Evolutionary conservation across 2,888 invertebrate species (phyloP), one percentile per base, ranked within the genome.

Genomic region (Lepidochrysops patricia): DNA sequence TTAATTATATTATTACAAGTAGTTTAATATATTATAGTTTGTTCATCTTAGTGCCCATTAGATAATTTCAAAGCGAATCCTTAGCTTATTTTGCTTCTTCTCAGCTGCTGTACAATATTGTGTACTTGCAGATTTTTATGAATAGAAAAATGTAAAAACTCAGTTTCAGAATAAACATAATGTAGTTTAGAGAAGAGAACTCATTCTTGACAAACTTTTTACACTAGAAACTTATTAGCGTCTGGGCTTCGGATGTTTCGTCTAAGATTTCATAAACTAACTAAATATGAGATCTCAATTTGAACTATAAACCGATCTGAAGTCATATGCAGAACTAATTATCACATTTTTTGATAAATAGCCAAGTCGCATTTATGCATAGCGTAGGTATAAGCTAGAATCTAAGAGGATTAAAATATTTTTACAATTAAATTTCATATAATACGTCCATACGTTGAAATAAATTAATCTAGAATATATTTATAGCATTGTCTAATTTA

Each of bases 261-360:
- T 76, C 80, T 85, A 81, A 83, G 76, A 77, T 79, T 83, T 82
- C 73, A 77, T 84, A 80, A 77, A 79, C 75, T 81, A 84, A 76
- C 80, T 86, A 87, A 77, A 73, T 79, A 79, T 89, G 89, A 89
- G 89, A 89, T 89, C 89, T 85, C 75, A 82, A 82, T 86, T 88
- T 88, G 85, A 88, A 88, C 88, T 87, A 81, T 81, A 74, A 82
- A 75, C 81, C 74, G 76, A 77, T 70, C 72, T 77, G 79, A 77
- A 78, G 68, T 74, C 66, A 66, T 72, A 74, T 78, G 79, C 81
- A 79, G 70, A 80, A 75, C 75, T 77, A 80, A 81, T 81, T 83
- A 86, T 86, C 86, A 88, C 86, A 85, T 77, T 79, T 73, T 71
- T 69, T 77, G 72, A 79, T 77, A 82, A 73, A 60, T 62, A 66